Base-by-base conservation (phyloP, 1,140 invertebrate genomes). In the Trichonephila clavipes region DNA sequence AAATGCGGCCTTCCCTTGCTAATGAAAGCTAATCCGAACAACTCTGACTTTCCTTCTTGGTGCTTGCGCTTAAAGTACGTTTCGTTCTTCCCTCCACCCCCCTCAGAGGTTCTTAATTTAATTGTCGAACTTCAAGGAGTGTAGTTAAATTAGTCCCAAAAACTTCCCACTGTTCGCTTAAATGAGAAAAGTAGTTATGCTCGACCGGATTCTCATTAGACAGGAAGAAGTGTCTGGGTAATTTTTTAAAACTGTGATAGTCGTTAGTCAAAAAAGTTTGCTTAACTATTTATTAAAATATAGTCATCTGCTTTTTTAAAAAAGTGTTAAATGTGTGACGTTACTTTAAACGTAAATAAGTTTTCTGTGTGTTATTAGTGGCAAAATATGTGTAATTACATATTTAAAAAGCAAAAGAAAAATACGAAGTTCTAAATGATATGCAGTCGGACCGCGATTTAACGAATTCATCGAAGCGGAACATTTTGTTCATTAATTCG, bases 71-170 rank as follows among this genome's bases (percentile, higher is more conserved):
- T n/a, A 83, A 83, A n/a, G 40, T 59, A 18, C n/a, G 44, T 59
- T 51, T 51, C 40, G 81, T n/a, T 19, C 18, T 19, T 10, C n/a
- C 51, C 0, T 28, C 28, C 28, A 28, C 28, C 28, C 28, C 28
- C 28, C 28, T 28, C 28, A 28, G 28, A 28, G 28, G 40, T 83
- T 83, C 81, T 83, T 83, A 83, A 83, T 83, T 83, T 83, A 83
- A 83, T 83, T 83, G 81, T 83, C 81, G 81, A 83, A 83, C 81
- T 83, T 51, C 81, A n/a, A 83, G n/a, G 81, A 83, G 81, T 83
- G 51, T 16, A 51, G 81, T 51, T 51, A 83, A 83, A 83, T 83
- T 51, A 83, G 81, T 83, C 40, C 77, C 81, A 59, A 59, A 59
- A 83, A 83, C 81, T 83, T 83, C 51, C 51, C 69, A 16, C 69